phyloP scores from a whole-genome alignment of 1,140 invertebrate species.

The Danaus plexippus region DNA sequence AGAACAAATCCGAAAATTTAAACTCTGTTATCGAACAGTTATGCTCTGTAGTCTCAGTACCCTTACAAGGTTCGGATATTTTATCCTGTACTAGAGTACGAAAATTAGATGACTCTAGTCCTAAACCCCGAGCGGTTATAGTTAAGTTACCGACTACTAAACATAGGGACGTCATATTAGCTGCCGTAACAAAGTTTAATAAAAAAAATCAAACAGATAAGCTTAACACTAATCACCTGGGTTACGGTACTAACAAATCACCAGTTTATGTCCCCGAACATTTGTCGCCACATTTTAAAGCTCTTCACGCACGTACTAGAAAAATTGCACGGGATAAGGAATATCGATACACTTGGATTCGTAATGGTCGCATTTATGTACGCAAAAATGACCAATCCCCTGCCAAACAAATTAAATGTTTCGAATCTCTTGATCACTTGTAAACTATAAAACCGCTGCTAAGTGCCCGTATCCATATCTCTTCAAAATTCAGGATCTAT shows the following conservation, averaged over 20 bases:
- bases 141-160: conserved; percentile 2
- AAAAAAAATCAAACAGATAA: conserved; percentile 4
- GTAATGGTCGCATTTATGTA: neutral
- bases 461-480: too few relatives aligned
- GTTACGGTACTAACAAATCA: neutral
- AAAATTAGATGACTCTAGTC: conserved; percentile 3
- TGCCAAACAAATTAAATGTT: conserved; percentile 15
- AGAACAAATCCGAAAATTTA: conserved; percentile 6
- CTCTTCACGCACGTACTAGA: conserved; percentile 5
- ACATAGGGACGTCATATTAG: conserved; percentile 1
- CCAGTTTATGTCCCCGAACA: conserved; percentile 1
- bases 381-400: conserved; percentile 4
- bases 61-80: conserved; percentile 5
- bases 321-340: conserved; percentile 1
- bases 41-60: neutral
- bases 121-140: too few relatives aligned
- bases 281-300: conserved; percentile 2
- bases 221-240: conserved; percentile 1
- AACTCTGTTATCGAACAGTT: conserved; percentile 2
- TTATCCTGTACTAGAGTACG: conserved; percentile 3
- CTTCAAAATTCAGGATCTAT: too few relatives aligned
- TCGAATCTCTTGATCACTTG: conserved; percentile 12
- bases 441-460: conserved; percentile 2
- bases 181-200: neutral
- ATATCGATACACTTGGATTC: conserved; percentile 2